Percentiles rank a stretch among this genome's conserved stretches.
Conservation (phyloP, 1,140 invertebrate genomes). For the Magallana ariakensis region DNA sequence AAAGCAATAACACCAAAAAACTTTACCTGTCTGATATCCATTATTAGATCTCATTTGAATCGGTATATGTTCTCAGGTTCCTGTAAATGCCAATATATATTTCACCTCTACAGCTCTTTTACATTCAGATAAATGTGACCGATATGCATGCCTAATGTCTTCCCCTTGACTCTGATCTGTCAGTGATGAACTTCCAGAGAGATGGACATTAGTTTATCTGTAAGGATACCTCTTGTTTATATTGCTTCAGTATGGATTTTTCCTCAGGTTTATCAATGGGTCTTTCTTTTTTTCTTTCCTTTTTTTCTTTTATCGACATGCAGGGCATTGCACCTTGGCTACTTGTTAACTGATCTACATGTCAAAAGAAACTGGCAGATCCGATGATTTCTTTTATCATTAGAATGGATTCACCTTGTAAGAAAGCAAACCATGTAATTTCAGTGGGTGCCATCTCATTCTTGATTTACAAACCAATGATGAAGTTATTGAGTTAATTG, state of each 20-base stretch:
- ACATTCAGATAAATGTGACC: no score
- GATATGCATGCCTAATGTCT: neutral
- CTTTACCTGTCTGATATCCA: neutral
- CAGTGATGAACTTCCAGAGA: neutral
- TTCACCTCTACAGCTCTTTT: no score
- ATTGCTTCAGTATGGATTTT: constrained; percentile 7
- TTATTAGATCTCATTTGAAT: neutral
- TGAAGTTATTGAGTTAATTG: no score
- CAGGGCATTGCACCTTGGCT: no score
- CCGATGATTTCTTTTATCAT: no score
- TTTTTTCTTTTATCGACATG: no score
- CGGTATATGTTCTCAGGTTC: neutral
- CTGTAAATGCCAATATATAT: neutral
- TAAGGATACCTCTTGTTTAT: neutral
- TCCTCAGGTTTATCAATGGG: neutral
- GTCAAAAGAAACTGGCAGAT: no score
- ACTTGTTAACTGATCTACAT: no score
- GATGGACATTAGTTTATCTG: neutral
- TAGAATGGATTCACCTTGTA: no score
- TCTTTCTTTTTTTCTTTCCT: neutral
- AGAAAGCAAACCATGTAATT: no score
- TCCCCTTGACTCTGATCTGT: neutral
- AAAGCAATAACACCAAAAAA: neutral
- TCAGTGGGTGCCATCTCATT: no score
- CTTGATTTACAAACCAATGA: no score